These are phyloP conservation scores for Sphecodes monilicornis DNA, from an alignment of 2,888 invertebrate genomes.

Conservation along the genomic window DNA sequence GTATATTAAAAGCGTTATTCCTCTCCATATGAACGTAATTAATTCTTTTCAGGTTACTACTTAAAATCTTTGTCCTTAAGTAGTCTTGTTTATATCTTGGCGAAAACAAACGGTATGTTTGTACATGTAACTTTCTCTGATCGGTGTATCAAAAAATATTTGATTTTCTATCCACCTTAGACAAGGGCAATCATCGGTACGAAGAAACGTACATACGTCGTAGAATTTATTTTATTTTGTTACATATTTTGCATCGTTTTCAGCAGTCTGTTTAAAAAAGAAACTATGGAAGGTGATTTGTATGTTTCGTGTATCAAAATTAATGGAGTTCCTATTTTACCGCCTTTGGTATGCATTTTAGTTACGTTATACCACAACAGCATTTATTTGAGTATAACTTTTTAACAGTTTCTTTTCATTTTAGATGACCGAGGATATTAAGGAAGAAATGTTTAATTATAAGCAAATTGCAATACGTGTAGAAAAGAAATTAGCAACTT, in stretches of 20 bases:
- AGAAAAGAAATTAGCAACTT: slow-evolving; percentile 86
- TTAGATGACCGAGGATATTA: slow-evolving; percentile 88
- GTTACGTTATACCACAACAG: background rate
- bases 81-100: slow-evolving; percentile 24
- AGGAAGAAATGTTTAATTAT: slow-evolving; percentile 89
- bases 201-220: slow-evolving; percentile 12
- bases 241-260: slow-evolving; percentile 27
- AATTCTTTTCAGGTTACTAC: slow-evolving; percentile 36
- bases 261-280: slow-evolving; percentile 32
- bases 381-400: background rate
- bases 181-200: background rate
- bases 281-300: slow-evolving; percentile 65
- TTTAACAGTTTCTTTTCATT: slow-evolving; percentile 72
- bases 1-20: background rate
- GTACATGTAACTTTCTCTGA: slow-evolving; percentile 23
- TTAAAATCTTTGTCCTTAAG: slow-evolving; percentile 12
- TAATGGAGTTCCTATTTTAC: slow-evolving; percentile 90
- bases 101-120: slow-evolving; percentile 38
- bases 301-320: slow-evolving; percentile 91
- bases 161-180: slow-evolving; percentile 48
- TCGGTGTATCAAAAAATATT: slow-evolving; percentile 31
- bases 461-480: slow-evolving; percentile 88
- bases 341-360: slow-evolving; percentile 89
- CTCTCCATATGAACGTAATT: background rate
- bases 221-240: slow-evolving; percentile 18